Base-by-base conservation (phyloP, 2,888 invertebrate genomes). In the Acanthosepion pharaonis region DNA sequence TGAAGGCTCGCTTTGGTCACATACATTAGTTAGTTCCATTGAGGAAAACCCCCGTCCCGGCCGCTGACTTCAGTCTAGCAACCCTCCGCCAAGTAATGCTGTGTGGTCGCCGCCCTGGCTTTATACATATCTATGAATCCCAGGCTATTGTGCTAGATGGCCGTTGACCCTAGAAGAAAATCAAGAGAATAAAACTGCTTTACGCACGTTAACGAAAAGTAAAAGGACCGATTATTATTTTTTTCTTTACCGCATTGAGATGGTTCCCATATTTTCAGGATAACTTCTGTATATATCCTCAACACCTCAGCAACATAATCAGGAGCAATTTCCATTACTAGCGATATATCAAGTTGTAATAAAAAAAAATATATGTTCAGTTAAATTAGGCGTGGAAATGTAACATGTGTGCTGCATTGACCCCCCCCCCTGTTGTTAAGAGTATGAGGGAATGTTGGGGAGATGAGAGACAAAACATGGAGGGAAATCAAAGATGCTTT, bases 281-380 rank as follows among this genome's bases (percentile, higher is more conserved):
- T 15, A 78, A 78, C 78, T n/a, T 78, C n/a, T 78, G 3, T 33
- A n/a, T 78, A 23, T n/a, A 78, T 15, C 1, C 59, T 59, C 23
- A 59, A 59, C n/a, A 78, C n/a, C 9, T 33, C 20, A 15, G 78
- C 78, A n/a, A 33, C 78, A 78, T 78, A 78, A 78, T 78, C n/a
- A 78, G n/a, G 78, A 78, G 78, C 6, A 78, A 78, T 78, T 78
- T 15, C 78, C 33, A 78, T 78, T 78, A 78, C n/a, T 78, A 78
- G 33, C 78, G 78, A 78, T 78, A 78, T 78, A 78, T 78, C 78
- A 78, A 78, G 78, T 78, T 78, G 78, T 78, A 78, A 78, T 78
- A 78, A 78, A 78, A 42, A 33, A 42, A 78, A 78, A 78, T 78
- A 33, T 78, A 78, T n/a, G 78, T 78, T 78, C 78, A 78, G 78